Evolutionary conservation across 1,140 invertebrate species (phyloP).

Genomic region (Phthorimaea operculella): DNA sequence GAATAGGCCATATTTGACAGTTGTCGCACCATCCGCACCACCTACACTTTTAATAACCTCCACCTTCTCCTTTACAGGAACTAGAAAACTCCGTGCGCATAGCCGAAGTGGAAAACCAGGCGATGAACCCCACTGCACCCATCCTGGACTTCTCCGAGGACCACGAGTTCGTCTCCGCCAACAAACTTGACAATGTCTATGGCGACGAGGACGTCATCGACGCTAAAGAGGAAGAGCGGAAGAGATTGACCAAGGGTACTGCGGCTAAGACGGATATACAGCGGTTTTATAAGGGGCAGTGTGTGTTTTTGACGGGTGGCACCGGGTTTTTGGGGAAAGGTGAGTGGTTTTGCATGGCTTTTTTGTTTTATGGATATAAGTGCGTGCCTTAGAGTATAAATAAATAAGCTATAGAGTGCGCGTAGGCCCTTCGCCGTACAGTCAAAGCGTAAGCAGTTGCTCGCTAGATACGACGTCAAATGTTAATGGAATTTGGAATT

Average conservation of each 20-base stretch:
- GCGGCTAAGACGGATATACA: conserved; percentile 60
- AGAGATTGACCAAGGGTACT: conserved; percentile 53
- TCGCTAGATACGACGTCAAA: too few species aligned
- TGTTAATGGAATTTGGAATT: too few species aligned
- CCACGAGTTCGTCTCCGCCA: conserved; percentile 55
- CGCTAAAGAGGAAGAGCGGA: conserved; percentile 46
- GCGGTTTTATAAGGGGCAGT: conserved; percentile 71
- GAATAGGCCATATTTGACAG: too few species aligned
- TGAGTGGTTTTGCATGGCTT: conserved; percentile 32
- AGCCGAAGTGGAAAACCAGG: conserved; percentile 41
- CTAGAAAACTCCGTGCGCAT: conserved; percentile 42
- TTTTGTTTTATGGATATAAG: too few species aligned
- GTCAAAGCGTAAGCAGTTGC: too few species aligned
- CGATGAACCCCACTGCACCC: conserved; percentile 48
- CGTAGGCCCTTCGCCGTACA: too few species aligned
- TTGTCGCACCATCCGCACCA: too few species aligned
- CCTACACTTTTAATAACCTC: too few species aligned
- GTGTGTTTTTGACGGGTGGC: conserved; percentile 75
- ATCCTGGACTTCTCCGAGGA: conserved; percentile 57
- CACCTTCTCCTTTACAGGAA: too few species aligned
- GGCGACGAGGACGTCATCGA: conserved; percentile 44
- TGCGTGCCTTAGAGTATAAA: too few species aligned
- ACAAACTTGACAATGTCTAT: conserved; percentile 49
- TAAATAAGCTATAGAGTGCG: too few species aligned
- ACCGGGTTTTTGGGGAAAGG: conserved; percentile 87